A percentile compares a stretch with the other conserved stretches of the same genome.
phyloP scores from a whole-genome alignment of 2,888 invertebrate species.

The Papilio gigon region DNA sequence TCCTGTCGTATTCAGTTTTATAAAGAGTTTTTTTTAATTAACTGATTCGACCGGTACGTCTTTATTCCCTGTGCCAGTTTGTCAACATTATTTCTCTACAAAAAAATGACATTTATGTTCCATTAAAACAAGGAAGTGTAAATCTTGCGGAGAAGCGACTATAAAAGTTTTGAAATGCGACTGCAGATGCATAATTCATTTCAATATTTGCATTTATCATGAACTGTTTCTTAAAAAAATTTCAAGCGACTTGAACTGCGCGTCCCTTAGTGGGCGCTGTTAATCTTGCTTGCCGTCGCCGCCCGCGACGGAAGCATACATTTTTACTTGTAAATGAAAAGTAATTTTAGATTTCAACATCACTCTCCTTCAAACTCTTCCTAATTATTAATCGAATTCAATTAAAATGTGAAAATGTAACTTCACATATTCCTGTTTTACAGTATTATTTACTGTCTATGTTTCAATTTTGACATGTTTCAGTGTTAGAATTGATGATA shows the following conservation, averaged over 20 bases:
- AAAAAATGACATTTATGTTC: conserved; percentile 13
- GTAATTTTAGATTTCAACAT: not conserved
- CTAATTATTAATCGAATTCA: too few relatives aligned
- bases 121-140: conserved; percentile 20
- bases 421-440: too few relatives aligned
- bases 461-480: too few relatives aligned
- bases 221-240: conserved; percentile 27
- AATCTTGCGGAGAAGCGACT: conserved; percentile 13
- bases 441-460: too few relatives aligned
- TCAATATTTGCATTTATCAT: conserved; percentile 30
- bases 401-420: too few relatives aligned
- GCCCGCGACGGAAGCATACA: too few relatives aligned
- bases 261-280: conserved; percentile 1
- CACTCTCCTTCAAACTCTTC: too few relatives aligned
- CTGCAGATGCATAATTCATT: conserved; percentile 21
- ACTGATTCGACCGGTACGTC: not conserved
- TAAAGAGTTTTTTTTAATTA: not conserved
- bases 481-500: too few relatives aligned
- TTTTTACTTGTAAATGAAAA: too few relatives aligned
- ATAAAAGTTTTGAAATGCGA: conserved; percentile 20
- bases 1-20: not conserved
- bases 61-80: conserved; percentile 3
- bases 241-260: conserved; percentile 16
- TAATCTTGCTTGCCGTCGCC: not conserved
- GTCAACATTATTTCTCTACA: conserved; percentile 1